Base-by-base conservation (phyloP, 2,113 vertebrate genomes). In the Cichladusa arquata region DNA sequence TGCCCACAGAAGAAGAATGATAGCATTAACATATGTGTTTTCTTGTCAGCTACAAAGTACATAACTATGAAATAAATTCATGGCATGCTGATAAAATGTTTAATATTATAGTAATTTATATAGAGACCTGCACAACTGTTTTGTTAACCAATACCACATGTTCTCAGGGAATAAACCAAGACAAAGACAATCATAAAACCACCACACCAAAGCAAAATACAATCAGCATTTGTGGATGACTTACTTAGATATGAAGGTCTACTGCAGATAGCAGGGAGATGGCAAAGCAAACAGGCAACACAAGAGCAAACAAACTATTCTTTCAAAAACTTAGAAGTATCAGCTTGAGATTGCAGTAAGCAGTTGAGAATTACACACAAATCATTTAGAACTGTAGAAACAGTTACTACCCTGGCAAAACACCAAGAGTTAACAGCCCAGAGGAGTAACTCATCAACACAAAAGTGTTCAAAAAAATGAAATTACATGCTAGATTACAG, bases 281-380 rank as follows among this genome's bases (percentile, higher is more conserved):
- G 24, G 8, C 33, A 45, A 76, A 4, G 47, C 28, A 88, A 95
- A 76, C 4, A 58, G 40, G 26, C 40, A 92, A 71, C 7, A 85
- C 15, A 67, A 71, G 11, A 82, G 61, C 36, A 73, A 73, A 73
- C 14, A 85, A 92, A 60, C 15, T 34, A 13, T 12, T 44, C 70
- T 44, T 44, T 25, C 50, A 76, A n/a, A 85, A 80, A n/a, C 48
- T 64, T 53, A 64, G 28, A 78, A 45, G 57, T 40, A 60, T 57
- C 4, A 47, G 28, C 29, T 6, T 56, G 42, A 95, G 58, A 76
- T 0, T n/a, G n/a, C 0, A 0, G 54, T 8, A 67, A 53, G n/a
- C 36, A 72, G 31, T n/a, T 71, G 34, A 76, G 50, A 82, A 44
- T 20, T 42, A 47, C 5, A 50, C 5, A 48, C 20, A 25, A 67